phyloP scores from a whole-genome alignment of 1,140 invertebrate species.

The Drosophila kanapiae region DNA sequence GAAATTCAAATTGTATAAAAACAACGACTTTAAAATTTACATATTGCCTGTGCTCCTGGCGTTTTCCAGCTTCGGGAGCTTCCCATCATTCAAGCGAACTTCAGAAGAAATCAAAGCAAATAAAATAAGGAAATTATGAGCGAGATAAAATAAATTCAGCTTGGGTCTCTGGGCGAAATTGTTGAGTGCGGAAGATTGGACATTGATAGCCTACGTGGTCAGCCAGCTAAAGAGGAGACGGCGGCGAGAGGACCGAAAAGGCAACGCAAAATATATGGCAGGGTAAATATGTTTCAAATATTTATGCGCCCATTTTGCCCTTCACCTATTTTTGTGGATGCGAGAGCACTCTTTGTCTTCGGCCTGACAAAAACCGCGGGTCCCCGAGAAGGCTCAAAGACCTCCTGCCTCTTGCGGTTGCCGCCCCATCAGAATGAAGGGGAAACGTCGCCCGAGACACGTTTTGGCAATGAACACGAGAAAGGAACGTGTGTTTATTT shows the following conservation, averaged over 20 bases:
- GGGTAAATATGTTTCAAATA: conserved; percentile 74
- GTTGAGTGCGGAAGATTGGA: conserved; percentile 59
- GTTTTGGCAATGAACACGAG: conserved; percentile 72
- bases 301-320: conserved; percentile 55
- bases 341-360: conserved; percentile 59
- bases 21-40: background rate
- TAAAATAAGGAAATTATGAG: conserved; percentile 73
- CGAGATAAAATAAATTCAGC: conserved; percentile 64
- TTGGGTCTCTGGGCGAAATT: conserved; percentile 33
- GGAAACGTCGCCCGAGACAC: conserved; percentile 46
- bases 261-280: conserved; percentile 37
- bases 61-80: too few relatives aligned
- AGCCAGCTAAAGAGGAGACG: conserved; percentile 37
- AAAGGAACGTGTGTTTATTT: conserved; percentile 69
- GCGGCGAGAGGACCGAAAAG: background rate
- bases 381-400: background rate
- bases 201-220: conserved; percentile 76
- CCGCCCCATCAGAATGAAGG: conserved; percentile 9
- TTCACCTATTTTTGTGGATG: conserved; percentile 69
- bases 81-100: conserved; percentile 1
- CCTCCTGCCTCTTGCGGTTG: conserved; percentile 18
- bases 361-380: conserved; percentile 58
- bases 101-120: conserved; percentile 60
- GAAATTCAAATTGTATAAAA: background rate
- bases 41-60: conserved; percentile 4